phyloP scores from a whole-genome alignment of 2,797 vertebrate species.

The Poecilia wingei region DNA sequence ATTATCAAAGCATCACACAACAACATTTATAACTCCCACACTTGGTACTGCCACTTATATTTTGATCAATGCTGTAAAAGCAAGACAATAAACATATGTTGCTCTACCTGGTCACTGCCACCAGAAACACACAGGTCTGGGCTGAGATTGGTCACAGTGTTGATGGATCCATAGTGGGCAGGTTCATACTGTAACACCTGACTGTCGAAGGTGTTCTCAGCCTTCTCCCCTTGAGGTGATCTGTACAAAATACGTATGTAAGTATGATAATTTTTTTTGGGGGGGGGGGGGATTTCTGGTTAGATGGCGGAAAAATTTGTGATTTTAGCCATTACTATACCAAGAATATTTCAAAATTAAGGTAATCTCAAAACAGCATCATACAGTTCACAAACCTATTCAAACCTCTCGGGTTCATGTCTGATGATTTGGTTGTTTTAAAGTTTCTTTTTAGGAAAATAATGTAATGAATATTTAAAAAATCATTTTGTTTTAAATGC shows the following conservation, averaged over 20 bases:
- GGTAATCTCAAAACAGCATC: neutral
- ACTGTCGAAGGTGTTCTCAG: slow-evolving; percentile 61
- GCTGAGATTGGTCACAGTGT: slow-evolving; percentile 85
- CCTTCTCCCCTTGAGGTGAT: slow-evolving; percentile 68
- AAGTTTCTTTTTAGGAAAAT: neutral
- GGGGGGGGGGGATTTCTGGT: neutral
- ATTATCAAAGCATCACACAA: slow-evolving; percentile 5
- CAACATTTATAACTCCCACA: slow-evolving; percentile 7
- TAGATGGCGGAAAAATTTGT: neutral
- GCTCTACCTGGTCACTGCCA: slow-evolving; percentile 86
- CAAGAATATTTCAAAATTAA: neutral
- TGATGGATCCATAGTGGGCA: slow-evolving; percentile 83
- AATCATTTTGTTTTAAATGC: neutral
- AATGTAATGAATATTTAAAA: neutral
- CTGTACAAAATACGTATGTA: slow-evolving; percentile 61
- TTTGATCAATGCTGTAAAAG: neutral
- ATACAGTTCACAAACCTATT: neutral
- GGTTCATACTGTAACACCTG: slow-evolving; percentile 80
- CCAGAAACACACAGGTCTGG: slow-evolving; percentile 91
- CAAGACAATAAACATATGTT: neutral
- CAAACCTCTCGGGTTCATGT: neutral
- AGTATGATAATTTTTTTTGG: neutral
- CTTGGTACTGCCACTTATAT: neutral
- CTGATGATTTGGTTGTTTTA: neutral
- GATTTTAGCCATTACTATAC: neutral